A percentile compares a stretch with the other conserved stretches of the same genome.
These are phyloP conservation scores for Hesperophylax magnus DNA, from an alignment of 1,140 invertebrate species.

Conservation along the genomic window DNA sequence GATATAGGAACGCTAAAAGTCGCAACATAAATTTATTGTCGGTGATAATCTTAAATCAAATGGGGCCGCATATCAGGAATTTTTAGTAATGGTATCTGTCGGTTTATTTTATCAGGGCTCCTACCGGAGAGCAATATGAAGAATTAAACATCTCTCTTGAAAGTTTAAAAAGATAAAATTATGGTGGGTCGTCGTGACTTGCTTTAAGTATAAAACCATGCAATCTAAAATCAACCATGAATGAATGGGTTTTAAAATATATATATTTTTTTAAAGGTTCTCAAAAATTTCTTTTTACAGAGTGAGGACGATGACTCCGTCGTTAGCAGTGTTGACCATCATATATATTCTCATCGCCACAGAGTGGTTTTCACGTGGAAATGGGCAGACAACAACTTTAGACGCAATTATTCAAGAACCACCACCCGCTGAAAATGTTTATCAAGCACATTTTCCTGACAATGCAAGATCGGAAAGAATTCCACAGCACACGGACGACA, in stretches of 20 bases:
- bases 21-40: too few species aligned
- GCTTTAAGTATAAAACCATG: background rate
- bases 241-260: background rate
- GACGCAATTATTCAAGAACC: background rate
- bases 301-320: background rate
- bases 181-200: too few species aligned
- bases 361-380: background rate
- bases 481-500: background rate
- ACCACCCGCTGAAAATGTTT: background rate
- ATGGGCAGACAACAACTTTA: background rate
- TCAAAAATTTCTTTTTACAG: conserved; percentile 7
- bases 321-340: background rate
- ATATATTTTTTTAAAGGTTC: background rate
- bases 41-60: too few species aligned
- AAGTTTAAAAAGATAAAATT: background rate
- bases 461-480: conserved; percentile 8
- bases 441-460: background rate
- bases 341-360: background rate
- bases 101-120: too few species aligned
- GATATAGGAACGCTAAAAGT: too few species aligned
- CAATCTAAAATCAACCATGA: background rate
- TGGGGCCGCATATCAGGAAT: too few species aligned
- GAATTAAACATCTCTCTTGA: background rate
- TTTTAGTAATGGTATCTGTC: too few species aligned
- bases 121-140: background rate